A percentile compares a stretch with the other conserved stretches of the same genome.
Conservation (phyloP, 2,113 vertebrate genomes). For the Myrmophylax atrothorax region DNA sequence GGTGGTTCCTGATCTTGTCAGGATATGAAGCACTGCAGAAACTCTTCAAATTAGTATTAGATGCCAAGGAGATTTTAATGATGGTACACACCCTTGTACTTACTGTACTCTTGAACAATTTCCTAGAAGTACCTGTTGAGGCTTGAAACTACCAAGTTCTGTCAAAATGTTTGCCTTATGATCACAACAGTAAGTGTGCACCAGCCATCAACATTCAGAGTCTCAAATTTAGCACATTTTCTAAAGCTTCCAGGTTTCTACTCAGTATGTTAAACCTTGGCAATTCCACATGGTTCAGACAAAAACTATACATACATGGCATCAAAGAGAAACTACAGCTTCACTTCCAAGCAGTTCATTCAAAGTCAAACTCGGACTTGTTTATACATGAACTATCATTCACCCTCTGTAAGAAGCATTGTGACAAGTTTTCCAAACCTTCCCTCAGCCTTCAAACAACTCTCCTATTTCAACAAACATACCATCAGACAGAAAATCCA, state of each 20-base stretch:
- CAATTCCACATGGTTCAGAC: not conserved
- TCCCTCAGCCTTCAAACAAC: not conserved
- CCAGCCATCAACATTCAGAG: not conserved
- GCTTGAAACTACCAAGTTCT: not conserved
- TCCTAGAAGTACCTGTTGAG: slow-evolving; percentile 36
- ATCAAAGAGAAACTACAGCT: not conserved
- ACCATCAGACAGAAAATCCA: not conserved
- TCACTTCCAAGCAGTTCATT: not conserved
- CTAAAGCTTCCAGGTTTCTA: not conserved
- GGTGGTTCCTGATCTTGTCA: not conserved
- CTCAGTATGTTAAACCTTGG: not conserved
- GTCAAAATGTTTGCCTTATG: not conserved
- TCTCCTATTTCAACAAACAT: not conserved
- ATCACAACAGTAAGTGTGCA: not conserved
- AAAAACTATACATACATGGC: not conserved
- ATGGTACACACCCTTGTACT: not conserved
- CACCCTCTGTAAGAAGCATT: not conserved
- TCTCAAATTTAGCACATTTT: not conserved
- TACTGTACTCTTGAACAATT: slow-evolving; percentile 23
- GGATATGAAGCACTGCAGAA: not conserved
- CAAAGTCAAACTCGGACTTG: not conserved
- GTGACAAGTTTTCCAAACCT: not conserved
- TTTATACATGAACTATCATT: not conserved
- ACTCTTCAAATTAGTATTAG: not conserved
- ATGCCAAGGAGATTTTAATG: slow-evolving; percentile 17